These are phyloP conservation scores for zebrafish (Danio rerio) DNA, from an alignment of 2,113 vertebrate genomes.

Conservation along the genomic window GRCz12tu NC_133187.1:23126001-23126500, in stretches of 20 bases:
- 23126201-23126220: slow-evolving; percentile 5
- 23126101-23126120: background rate
- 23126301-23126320: background rate
- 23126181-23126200: slow-evolving; percentile 20
- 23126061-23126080: background rate
- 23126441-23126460: too few species aligned
- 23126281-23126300: background rate
- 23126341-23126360: too few species aligned
- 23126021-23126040: slow-evolving; percentile 33
- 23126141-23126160: slow-evolving; percentile 1
- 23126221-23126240: background rate
- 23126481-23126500: too few species aligned
- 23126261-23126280: background rate
- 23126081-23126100: slow-evolving; percentile 23
- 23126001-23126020: slow-evolving; percentile 23
- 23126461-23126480: too few species aligned
- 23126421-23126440: too few species aligned
- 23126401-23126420: too few species aligned
- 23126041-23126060: slow-evolving; percentile 20
- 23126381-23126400: too few species aligned
- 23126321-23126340: too few species aligned
- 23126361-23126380: too few species aligned
- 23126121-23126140: slow-evolving; percentile 22
- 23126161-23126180: background rate
- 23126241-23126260: slow-evolving; percentile 8